These are phyloP conservation scores for Autographa pulchrina DNA, from an alignment of 2,888 invertebrate species.

Conservation along the genomic window DNA sequence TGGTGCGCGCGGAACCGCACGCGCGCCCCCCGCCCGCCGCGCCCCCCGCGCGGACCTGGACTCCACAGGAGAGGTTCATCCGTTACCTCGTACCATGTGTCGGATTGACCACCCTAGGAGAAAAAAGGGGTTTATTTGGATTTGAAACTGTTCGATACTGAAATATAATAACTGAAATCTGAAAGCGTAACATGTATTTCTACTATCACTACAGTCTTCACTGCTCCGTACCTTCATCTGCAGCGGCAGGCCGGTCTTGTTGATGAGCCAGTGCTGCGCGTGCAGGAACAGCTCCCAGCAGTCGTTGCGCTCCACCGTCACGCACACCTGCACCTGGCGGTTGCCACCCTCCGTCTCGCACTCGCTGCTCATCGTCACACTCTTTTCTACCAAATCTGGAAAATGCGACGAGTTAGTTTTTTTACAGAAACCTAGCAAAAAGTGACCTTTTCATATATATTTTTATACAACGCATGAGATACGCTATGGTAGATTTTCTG, in stretches of 20 bases:
- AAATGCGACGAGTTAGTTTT: neutral
- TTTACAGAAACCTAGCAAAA: too few relatives aligned
- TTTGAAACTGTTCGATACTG: too few relatives aligned
- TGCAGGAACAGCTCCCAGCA: constrained; percentile 92
- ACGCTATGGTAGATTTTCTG: too few relatives aligned
- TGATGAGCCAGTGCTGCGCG: constrained; percentile 96
- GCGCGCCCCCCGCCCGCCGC: constrained; percentile 71
- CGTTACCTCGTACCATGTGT: constrained; percentile 88
- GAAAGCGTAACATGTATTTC: too few relatives aligned
- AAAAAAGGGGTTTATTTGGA: too few relatives aligned
- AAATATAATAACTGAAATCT: too few relatives aligned
- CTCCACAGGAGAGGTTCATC: constrained; percentile 92
- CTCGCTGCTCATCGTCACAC: constrained; percentile 91
- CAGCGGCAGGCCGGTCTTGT: constrained; percentile 95
- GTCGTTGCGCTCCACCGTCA: constrained; percentile 90
- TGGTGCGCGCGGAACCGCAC: constrained; percentile 71
- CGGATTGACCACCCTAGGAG: constrained; percentile 90
- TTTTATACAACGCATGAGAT: too few relatives aligned
- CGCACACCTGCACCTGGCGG: constrained; percentile 91
- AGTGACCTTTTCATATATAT: neutral
- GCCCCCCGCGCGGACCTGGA: constrained; percentile 77
- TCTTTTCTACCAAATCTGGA: constrained; percentile 91
- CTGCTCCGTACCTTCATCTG: constrained; percentile 91
- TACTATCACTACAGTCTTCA: too few relatives aligned
- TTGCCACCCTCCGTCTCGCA: constrained; percentile 91